Evolutionary conservation across 1,140 invertebrate genomes (phyloP), one percentile per base, ranked within the genome.

Genomic region (Epicauta chinensis): DNA sequence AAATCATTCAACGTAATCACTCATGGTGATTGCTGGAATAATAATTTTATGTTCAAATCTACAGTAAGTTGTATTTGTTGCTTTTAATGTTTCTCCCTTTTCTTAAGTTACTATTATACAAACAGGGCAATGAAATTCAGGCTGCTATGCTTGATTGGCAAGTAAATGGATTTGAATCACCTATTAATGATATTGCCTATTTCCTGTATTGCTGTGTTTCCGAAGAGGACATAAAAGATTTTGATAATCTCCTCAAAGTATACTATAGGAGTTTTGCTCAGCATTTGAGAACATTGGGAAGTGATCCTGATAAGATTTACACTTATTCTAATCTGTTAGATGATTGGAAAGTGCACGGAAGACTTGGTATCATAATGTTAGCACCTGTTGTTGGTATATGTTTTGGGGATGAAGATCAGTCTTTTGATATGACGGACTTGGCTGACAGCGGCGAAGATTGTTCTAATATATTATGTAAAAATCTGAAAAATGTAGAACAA

Each of bases 121-220:
- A 43, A 16, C 2, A 11, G 2, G 30, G 31, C 2, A 52, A 52
- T 2, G 2, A 38, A 1, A 11, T 31, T 34, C 46, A 59, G 42
- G 11, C 59, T 1, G 49, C 40, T 40, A 42, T 59, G 3, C 52
- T 82, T 10, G 81, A 83, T 56, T 77, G 75, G 64, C 80, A 82
- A 62, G 61, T 79, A 5, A 62, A 69, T 5, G 66, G 76, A 4
- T 75, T 74, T 53, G 72, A 73, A 1, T 80, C 79, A 2, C 80
- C 81, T 3, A 71, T 77, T 2, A 73, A 72, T 1, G 80, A 82
- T 53, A 53, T 83, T 35, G 71, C 73, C 0, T 79, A 81, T 53
- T 79, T 75, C 46, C 65, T 82, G 2, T 81, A 77, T 50, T 73
- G 73, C 54, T 74, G 74, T 42, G 75, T 78, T 0, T 72, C 76